A percentile compares a stretch with the other conserved stretches of the same genome.
These are phyloP conservation scores for Ctenomys sociabilis DNA, from an alignment of 2,113 vertebrate genomes.

Conservation along the genomic window DNA sequence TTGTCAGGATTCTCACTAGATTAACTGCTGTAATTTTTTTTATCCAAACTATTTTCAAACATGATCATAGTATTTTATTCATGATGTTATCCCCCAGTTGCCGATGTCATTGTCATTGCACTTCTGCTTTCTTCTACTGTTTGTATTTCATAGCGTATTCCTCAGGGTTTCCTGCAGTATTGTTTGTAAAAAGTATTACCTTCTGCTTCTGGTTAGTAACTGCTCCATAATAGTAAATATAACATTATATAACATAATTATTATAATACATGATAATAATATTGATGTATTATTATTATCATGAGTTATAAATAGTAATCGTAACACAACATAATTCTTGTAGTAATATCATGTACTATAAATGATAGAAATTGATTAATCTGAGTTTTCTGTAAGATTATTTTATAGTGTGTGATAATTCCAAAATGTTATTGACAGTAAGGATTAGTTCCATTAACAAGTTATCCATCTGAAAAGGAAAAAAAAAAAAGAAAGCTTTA, in stretches of 20 bases:
- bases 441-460: background rate
- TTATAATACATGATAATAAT: too few relatives aligned
- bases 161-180: background rate
- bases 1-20: background rate
- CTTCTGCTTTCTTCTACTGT: background rate
- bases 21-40: background rate
- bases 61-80: background rate
- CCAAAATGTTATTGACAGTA: background rate
- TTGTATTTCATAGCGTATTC: background rate
- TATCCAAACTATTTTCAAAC: background rate
- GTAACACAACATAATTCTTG: background rate
- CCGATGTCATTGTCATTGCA: background rate
- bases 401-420: background rate
- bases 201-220: background rate
- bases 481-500: conserved; percentile 30
- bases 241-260: background rate
- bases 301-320: background rate
- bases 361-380: background rate
- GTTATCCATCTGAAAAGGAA: background rate
- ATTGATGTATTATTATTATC: too few relatives aligned
- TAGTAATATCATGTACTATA: background rate
- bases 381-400: background rate
- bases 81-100: background rate
- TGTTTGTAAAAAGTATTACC: background rate
- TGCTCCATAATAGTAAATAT: background rate